Conservation (phyloP, 2,113 vertebrate genomes). For the Octodon degus region DNA sequence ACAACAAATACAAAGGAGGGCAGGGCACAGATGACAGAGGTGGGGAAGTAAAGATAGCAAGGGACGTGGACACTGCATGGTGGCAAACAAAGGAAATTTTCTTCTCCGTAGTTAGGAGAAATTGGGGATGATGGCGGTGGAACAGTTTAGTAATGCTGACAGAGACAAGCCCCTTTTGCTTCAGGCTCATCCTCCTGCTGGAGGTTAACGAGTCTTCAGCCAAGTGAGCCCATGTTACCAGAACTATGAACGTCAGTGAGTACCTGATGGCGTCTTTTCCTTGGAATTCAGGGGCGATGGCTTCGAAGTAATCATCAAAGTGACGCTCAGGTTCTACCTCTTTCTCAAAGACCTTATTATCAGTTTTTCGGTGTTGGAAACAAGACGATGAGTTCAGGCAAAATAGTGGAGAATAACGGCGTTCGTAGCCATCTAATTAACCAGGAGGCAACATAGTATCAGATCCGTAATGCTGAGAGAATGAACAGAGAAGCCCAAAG, state of each 20-base stretch:
- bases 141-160: not conserved
- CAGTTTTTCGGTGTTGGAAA: slow-evolving; percentile 81
- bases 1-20: not conserved
- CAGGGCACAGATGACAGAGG: not conserved
- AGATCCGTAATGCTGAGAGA: not conserved
- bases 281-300: slow-evolving; percentile 88
- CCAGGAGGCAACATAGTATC: slow-evolving; percentile 21
- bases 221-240: not conserved
- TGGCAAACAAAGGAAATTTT: not conserved
- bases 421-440: slow-evolving; percentile 89
- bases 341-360: slow-evolving; percentile 77
- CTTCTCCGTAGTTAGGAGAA: not conserved
- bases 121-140: accelerated
- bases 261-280: slow-evolving; percentile 96
- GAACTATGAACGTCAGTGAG: not conserved
- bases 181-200: not conserved
- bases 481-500: not conserved
- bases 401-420: slow-evolving; percentile 88
- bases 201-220: not conserved
- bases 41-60: not conserved
- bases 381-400: slow-evolving; percentile 92
- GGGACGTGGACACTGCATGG: accelerated
- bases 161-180: not conserved
- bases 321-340: slow-evolving; percentile 78
- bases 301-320: slow-evolving; percentile 84